Conservation (phyloP, 2,888 invertebrate species). For the Dynastes grantii region DNA sequence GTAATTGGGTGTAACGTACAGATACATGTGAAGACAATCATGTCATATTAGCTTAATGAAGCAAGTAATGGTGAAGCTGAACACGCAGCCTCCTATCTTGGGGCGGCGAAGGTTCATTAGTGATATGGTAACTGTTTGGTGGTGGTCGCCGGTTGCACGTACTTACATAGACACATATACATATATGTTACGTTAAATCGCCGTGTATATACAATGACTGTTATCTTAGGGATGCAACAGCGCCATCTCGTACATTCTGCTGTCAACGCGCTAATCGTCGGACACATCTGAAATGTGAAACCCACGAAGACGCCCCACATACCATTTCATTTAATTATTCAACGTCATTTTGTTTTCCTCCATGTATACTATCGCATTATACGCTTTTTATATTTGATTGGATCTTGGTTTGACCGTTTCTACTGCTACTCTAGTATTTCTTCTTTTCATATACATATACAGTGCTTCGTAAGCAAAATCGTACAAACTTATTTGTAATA, state of each 20-base stretch:
- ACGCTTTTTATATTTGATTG: constrained; percentile 47
- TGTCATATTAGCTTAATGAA: constrained; percentile 71
- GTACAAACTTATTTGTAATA: no score
- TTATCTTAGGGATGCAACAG: constrained; percentile 46
- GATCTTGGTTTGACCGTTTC: constrained; percentile 39
- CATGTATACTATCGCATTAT: constrained; percentile 37
- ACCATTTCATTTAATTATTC: constrained; percentile 64
- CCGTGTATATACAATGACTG: constrained; percentile 19
- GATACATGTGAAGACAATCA: constrained; percentile 68
- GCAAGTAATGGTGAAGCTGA: constrained; percentile 66
- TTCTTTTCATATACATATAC: no score
- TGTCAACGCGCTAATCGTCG: constrained; percentile 64
- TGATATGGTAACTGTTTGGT: constrained; percentile 55
- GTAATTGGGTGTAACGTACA: constrained; percentile 69
- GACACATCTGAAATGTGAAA: constrained; percentile 67
- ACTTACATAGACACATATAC: no score
- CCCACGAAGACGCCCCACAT: constrained; percentile 64
- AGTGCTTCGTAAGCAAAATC: no score
- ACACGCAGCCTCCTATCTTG: constrained; percentile 62
- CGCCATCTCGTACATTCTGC: constrained; percentile 60
- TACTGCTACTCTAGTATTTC: constrained; percentile 6
- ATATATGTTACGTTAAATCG: not conserved
- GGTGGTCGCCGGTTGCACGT: constrained; percentile 48
- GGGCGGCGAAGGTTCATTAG: constrained; percentile 62
- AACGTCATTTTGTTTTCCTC: constrained; percentile 62